Evolutionary conservation across 2,797 vertebrate species (phyloP), one percentile per base, ranked within the genome.

Genomic region (Pseudochirops cupreus): DNA sequence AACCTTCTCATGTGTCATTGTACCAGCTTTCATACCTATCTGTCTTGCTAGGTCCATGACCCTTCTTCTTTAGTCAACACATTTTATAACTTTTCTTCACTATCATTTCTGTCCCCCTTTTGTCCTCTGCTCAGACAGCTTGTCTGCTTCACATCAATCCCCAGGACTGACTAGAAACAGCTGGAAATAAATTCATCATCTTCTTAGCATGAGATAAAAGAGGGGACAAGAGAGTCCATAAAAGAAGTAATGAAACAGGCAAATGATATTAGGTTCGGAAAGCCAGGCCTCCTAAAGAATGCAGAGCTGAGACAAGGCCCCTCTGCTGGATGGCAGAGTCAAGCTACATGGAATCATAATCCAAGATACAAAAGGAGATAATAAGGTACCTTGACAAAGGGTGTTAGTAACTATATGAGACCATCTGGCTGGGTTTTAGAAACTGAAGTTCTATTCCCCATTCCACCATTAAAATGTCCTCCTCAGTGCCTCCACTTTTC

Each of bases 11-110:
- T 90, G 82, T 89, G 14, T 93, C 33, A 54, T 93, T 90, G 26
- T 91, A n/a, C 93, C 91, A 91, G 55, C 74, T 82, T 82, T 82
- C 93, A 55, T 90, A 87, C 16, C 24, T 26, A 91, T 56, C 29
- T 59, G 92, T 87, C 93, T 96, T 62, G 87, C 56, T 94, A 52
- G 55, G 46, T 94, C 46, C 11, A 50, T 87, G 24, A 62, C 92
- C 82, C 92, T 94, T 59, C 92, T 94, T 56, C 52, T 3, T n/a
- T 67, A 94, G 46, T 56, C 33, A 50, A 56, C 11, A 91, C 29
- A 46, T 53, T 89, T 55, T 56, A 31, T 31, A 2, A 82, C 24
- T 62, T 82, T 82, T 18, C 39, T 46, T 46, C 39, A 46, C 39
- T 46, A 24, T 82, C 74, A 82, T 46, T 82, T 82, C n/a, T 82